Percentiles rank a stretch among this genome's conserved stretches.
These are phyloP conservation scores for Drosophila seguyi DNA, from an alignment of 1,140 invertebrate genomes.

Conservation along the genomic window DNA sequence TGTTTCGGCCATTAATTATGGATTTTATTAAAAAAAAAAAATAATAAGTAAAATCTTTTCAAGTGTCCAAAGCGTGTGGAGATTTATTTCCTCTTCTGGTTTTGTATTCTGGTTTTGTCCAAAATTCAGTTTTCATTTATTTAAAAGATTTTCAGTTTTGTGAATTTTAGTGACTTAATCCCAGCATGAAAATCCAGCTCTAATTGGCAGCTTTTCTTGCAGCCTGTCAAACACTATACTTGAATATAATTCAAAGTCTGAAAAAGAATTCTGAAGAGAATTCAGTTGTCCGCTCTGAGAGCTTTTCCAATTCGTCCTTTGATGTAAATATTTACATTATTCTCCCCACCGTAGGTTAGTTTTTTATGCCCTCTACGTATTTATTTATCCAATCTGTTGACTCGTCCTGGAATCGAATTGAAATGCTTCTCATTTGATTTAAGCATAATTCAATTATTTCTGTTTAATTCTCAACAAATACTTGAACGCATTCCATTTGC, in stretches of 20 bases:
- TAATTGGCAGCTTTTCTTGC: slow-evolving; percentile 40
- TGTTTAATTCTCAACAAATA: slow-evolving; percentile 47
- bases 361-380: slow-evolving; percentile 2
- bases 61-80: slow-evolving; percentile 4
- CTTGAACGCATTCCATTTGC: slow-evolving; percentile 47
- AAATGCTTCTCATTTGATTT: slow-evolving; percentile 39
- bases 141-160: slow-evolving; percentile 31
- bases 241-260: not conserved
- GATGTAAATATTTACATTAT: slow-evolving; percentile 47
- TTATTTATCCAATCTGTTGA: slow-evolving; percentile 43
- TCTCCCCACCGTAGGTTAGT: slow-evolving; percentile 14
- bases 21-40: slow-evolving; percentile 25
- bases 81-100: slow-evolving; percentile 8
- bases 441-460: slow-evolving; percentile 52
- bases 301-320: slow-evolving; percentile 9
- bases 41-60: slow-evolving; percentile 4
- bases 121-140: slow-evolving; percentile 29
- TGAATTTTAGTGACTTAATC: slow-evolving; percentile 16
- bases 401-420: slow-evolving; percentile 21
- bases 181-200: slow-evolving; percentile 33
- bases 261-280: not conserved
- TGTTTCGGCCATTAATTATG: slow-evolving; percentile 39
- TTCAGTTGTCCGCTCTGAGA: not conserved
- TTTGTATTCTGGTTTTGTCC: not conserved
- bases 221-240: slow-evolving; percentile 25